These are phyloP conservation scores for Drosophila leonis DNA, from an alignment of 2,888 invertebrate species.

Conservation along the genomic window DNA sequence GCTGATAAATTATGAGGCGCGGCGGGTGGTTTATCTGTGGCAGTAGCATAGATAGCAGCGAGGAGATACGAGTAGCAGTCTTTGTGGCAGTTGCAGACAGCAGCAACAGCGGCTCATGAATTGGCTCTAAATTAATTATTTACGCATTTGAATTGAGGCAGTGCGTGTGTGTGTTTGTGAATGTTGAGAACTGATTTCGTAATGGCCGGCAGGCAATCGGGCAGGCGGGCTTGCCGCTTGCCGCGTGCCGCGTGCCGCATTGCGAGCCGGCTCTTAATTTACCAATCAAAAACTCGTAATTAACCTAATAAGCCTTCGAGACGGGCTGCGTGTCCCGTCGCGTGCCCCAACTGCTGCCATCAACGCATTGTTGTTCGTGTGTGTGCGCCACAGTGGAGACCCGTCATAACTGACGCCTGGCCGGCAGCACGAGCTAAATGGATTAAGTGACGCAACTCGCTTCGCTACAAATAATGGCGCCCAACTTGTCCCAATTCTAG, in stretches of 20 bases:
- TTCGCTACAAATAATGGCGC: conserved; percentile 70
- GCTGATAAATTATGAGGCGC: conserved; percentile 68
- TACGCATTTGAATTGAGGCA: conserved; percentile 81
- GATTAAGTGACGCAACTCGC: conserved; percentile 77
- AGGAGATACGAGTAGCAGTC: conserved; percentile 18
- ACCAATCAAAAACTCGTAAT: conserved; percentile 82
- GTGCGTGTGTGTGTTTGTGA: conserved; percentile 52
- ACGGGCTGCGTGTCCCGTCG: conserved; percentile 61
- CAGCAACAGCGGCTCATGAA: conserved; percentile 63
- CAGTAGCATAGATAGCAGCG: conserved; percentile 51
- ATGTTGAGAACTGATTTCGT: conserved; percentile 78
- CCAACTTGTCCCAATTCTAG: conserved; percentile 31
- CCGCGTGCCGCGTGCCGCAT: conserved; percentile 67
- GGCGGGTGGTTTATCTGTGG: conserved; percentile 74
- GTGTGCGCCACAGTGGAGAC: conserved; percentile 22
- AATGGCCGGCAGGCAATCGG: conserved; percentile 59
- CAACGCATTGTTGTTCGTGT: conserved; percentile 41
- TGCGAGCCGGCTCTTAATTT: conserved; percentile 68
- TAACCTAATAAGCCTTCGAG: conserved; percentile 78
- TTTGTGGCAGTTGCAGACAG: conserved; percentile 24
- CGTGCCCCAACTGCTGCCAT: conserved; percentile 65
- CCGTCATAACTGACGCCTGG: conserved; percentile 64
- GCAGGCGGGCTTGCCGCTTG: conserved; percentile 46
- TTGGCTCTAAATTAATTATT: conserved; percentile 81
- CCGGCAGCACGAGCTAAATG: conserved; percentile 59